These are phyloP conservation scores for Anguilla anguilla DNA, from an alignment of 2,797 vertebrate species.

Conservation along the genomic window DNA sequence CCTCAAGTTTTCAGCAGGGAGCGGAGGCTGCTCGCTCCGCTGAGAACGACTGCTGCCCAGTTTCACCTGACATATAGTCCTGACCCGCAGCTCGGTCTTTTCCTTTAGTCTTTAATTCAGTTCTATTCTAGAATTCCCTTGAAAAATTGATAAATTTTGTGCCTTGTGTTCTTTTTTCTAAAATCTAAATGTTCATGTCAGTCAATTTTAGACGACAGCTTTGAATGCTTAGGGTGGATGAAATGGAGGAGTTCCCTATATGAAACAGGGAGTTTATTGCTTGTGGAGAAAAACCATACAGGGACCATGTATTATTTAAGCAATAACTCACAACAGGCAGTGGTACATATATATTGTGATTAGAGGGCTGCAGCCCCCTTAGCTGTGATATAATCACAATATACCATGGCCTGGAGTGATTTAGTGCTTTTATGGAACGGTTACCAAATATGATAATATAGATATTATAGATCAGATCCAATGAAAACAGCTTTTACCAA, in stretches of 20 bases:
- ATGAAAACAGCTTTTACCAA: too few species aligned
- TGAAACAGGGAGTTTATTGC: background rate
- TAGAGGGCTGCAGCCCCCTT: too few species aligned
- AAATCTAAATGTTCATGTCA: background rate
- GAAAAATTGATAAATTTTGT: background rate
- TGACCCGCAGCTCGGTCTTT: background rate
- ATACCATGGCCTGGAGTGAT: too few species aligned
- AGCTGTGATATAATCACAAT: too few species aligned
- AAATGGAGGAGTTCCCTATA: background rate
- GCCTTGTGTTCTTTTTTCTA: background rate
- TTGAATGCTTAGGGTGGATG: background rate
- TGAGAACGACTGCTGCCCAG: conserved; percentile 19
- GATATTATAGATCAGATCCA: too few species aligned
- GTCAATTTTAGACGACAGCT: background rate
- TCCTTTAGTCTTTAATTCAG: background rate
- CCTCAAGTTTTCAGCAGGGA: conserved; percentile 41
- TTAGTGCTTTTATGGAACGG: too few species aligned
- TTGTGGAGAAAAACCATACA: background rate
- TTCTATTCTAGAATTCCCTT: background rate
- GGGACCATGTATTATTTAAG: background rate
- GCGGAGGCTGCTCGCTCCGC: conserved; percentile 39
- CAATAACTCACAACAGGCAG: too few species aligned
- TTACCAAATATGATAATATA: too few species aligned
- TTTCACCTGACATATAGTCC: background rate
- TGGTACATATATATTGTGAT: too few species aligned